These are phyloP conservation scores for Diplolepis rosae DNA, from an alignment of 2,888 invertebrate species.

Conservation along the genomic window DNA sequence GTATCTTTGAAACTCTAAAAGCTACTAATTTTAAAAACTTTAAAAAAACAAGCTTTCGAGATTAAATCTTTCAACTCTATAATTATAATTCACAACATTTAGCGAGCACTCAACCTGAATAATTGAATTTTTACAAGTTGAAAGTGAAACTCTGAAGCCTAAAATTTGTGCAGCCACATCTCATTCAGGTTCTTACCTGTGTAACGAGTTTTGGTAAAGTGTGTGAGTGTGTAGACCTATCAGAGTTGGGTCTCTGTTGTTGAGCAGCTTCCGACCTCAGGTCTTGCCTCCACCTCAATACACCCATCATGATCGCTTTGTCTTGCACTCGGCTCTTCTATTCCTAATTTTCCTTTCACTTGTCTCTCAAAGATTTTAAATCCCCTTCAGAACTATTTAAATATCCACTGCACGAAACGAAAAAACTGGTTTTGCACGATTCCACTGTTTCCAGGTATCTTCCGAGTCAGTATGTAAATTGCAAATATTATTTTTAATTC, in stretches of 20 bases:
- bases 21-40: no score
- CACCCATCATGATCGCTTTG: slow-evolving; percentile 70
- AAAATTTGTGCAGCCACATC: neutral
- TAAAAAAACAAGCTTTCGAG: no score
- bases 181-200: slow-evolving; percentile 62
- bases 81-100: no score
- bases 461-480: no score
- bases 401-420: neutral
- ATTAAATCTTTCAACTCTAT: no score
- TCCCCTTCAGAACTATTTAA: neutral
- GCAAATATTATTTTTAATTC: no score
- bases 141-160: slow-evolving; percentile 13
- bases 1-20: no score
- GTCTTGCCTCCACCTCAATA: slow-evolving; percentile 73
- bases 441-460: neutral
- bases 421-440: neutral
- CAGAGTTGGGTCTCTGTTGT: slow-evolving; percentile 56
- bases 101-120: no score
- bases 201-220: slow-evolving; percentile 69
- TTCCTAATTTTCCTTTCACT: slow-evolving; percentile 32
- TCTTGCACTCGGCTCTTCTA: slow-evolving; percentile 18
- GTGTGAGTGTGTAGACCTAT: slow-evolving; percentile 61
- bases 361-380: slow-evolving; percentile 6
- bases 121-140: neutral
- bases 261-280: slow-evolving; percentile 71